Base-by-base conservation (phyloP, 2,113 vertebrate genomes). In the Carlito syrichta region DNA sequence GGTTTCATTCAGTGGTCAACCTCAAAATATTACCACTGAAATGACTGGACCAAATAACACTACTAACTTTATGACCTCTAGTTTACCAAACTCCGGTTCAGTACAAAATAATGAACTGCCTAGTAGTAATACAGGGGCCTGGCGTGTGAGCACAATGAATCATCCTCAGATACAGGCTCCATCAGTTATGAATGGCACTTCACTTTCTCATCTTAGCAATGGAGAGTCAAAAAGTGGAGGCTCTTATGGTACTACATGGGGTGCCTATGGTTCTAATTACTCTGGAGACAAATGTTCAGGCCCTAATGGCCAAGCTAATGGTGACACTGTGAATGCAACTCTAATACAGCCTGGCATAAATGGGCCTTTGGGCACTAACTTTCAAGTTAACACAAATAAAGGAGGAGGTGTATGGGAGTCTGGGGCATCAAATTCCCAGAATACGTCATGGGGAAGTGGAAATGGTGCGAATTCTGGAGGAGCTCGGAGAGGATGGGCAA, bases 11-110 rank as follows among this genome's bases (percentile, higher is more conserved):
- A 99, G 99, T 99, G 99, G 99, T 98, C 99, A 99, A 98, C 99
- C 99, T 99, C 99, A 99, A 98, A 99, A 99, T 99, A 99, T 99
- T 98, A 99, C 99, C 99, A 99, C 99, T 99, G 99, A 99, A 99
- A 98, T 99, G 98, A 99, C 99, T 98, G 99, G 99, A 99, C 99
- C 99, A 99, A 99, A 99, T 99, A 99, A 99, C 99, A 99, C 99
- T 99, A 99, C 99, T 99, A 99, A 99, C 99, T 99, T 99, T 99
- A 99, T 99, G 99, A 99, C 99, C 99, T 99, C 99, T 99, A 99
- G 99, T 99, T 99, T 99, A 99, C 99, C 99, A 99, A 99, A 99
- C 99, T 99, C 99, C 98, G 99, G 99, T 99, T 99, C 99, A 96
- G 98, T 99, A 98, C 99, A 99, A 97, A 99, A 99, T 97, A 99